phyloP scores from a whole-genome alignment of 2,113 vertebrate genomes.

The Megaptera novaeangliae region DNA sequence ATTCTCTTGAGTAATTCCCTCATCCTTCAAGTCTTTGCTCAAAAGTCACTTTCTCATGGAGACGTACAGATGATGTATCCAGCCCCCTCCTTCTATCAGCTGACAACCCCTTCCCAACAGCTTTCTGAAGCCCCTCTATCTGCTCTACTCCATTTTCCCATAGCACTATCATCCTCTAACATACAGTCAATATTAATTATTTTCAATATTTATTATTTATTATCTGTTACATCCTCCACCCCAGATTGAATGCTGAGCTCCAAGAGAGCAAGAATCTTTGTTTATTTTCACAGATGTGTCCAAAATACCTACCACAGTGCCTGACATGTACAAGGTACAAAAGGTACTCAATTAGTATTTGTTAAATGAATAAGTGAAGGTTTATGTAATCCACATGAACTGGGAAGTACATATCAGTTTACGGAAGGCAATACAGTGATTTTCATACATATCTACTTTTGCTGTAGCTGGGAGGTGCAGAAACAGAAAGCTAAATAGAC shows the following conservation, averaged over 20 bases:
- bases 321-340: not conserved
- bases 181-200: not conserved
- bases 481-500: slow-evolving; percentile 39
- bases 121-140: not conserved
- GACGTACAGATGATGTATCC: not conserved
- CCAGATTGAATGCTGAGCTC: not conserved
- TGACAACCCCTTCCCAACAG: not conserved
- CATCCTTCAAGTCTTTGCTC: not conserved
- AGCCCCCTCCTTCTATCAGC: not conserved
- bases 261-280: not conserved
- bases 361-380: not conserved
- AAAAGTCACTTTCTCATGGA: not conserved
- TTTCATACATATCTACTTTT: not conserved
- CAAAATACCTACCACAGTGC: not conserved
- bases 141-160: not conserved
- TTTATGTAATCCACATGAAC: not conserved
- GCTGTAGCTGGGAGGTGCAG: not conserved
- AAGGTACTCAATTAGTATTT: not conserved
- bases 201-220: not conserved
- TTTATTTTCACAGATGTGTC: not conserved
- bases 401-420: not conserved
- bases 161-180: not conserved
- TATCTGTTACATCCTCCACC: not conserved
- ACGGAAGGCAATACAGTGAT: not conserved
- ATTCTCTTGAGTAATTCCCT: not conserved